These are phyloP conservation scores for Halictus quadricinctus DNA, from an alignment of 2,888 invertebrate genomes.

Conservation along the genomic window DNA sequence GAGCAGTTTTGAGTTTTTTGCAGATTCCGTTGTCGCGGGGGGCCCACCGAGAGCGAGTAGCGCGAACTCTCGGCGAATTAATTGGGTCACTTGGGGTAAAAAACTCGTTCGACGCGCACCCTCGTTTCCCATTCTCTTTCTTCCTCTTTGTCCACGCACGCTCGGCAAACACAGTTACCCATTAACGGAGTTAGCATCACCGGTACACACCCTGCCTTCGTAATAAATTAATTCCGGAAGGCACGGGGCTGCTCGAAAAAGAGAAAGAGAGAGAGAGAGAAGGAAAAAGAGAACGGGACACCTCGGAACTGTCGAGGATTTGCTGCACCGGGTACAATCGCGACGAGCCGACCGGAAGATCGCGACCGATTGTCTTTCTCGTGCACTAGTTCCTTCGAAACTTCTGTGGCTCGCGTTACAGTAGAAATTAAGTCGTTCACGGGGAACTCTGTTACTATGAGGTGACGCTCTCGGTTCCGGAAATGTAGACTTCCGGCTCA, in stretches of 20 bases:
- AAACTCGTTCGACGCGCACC: conserved; percentile 63
- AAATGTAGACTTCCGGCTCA: too few relatives aligned
- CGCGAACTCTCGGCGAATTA: conserved; percentile 65
- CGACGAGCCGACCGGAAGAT: background rate
- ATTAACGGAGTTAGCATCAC: conserved; percentile 71
- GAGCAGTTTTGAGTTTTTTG: conserved; percentile 57
- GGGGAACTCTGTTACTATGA: background rate
- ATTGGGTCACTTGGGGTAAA: conserved; percentile 66
- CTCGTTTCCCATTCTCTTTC: conserved; percentile 56
- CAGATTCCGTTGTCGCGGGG: conserved; percentile 34
- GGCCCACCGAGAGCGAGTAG: conserved; percentile 6
- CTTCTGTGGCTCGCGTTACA: background rate
- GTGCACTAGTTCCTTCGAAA: background rate
- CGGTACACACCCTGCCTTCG: conserved; percentile 56
- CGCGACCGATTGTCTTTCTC: background rate
- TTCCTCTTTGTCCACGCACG: conserved; percentile 58
- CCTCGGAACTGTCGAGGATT: conserved; percentile 37
- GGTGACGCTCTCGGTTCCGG: too few relatives aligned
- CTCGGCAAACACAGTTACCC: conserved; percentile 70
- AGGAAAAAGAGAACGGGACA: conserved; percentile 9
- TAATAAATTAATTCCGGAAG: conserved; percentile 74
- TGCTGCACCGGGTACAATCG: conserved; percentile 51
- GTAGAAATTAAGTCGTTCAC: background rate
- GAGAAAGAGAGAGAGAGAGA: background rate
- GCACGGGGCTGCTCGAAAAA: conserved; percentile 26